These are phyloP conservation scores for Trachymyrmex septentrionalis DNA, from an alignment of 1,140 invertebrate species.

Conservation along the genomic window DNA sequence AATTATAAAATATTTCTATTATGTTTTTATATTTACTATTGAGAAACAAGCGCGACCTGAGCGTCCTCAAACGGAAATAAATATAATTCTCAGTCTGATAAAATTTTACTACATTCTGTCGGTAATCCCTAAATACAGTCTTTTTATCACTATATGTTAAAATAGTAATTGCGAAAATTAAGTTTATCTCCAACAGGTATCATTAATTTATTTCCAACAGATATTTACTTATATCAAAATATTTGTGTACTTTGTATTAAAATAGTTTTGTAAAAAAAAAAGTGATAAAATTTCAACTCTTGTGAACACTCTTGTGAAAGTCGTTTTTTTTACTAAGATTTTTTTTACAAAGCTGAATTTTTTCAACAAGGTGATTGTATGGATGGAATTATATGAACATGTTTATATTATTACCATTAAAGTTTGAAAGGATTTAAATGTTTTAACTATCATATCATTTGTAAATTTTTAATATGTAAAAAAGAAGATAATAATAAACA, in stretches of 20 bases:
- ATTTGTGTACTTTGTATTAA: too few relatives aligned
- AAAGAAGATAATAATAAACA: background rate
- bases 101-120: background rate
- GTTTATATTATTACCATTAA: background rate
- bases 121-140: background rate
- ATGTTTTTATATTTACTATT: background rate
- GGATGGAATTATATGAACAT: too few relatives aligned
- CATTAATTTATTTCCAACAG: background rate
- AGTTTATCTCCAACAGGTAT: background rate
- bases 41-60: background rate
- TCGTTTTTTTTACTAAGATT: too few relatives aligned
- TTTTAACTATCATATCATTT: background rate
- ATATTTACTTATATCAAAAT: too few relatives aligned
- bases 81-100: background rate
- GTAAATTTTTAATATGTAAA: background rate
- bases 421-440: background rate
- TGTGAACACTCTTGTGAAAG: too few relatives aligned
- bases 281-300: too few relatives aligned
- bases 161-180: background rate
- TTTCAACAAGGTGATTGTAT: too few relatives aligned
- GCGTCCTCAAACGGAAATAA: background rate
- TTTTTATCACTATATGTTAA: background rate
- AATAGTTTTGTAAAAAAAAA: too few relatives aligned
- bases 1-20: background rate
- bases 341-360: too few relatives aligned